Evolutionary conservation across 2,797 vertebrate genomes (phyloP), one percentile per base, ranked within the genome.

Genomic region (Eulemur coronatus): DNA sequence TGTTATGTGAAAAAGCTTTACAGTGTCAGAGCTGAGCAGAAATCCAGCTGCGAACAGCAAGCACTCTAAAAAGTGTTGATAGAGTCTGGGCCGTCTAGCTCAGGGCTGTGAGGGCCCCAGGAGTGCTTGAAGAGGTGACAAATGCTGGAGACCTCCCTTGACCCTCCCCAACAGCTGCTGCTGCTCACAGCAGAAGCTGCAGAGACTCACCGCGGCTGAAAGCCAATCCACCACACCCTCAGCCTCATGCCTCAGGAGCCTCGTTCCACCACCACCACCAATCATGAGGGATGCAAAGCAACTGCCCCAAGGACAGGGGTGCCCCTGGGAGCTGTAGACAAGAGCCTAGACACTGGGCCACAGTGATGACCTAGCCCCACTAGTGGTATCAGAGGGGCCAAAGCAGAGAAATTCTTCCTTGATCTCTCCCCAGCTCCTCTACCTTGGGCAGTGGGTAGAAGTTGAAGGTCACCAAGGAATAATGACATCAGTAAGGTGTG

Each of bases 121-220:
- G 96, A 97, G 72, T 84, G 50, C 92, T 73, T 92, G 78, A 92
- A 97, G 81, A 97, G 63, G 88, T 46, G 87, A 97, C 96, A 96
- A 79, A 84, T 22, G 14, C 88, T 59, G 2, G 26, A 89, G 90
- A 69, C 73, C 69, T 90, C 87, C 86, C 73, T 50, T 46, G 26
- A 22, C 65, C 50, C 67, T 94, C 55, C 78, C 48, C 57, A 41
- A 22, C 46, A 69, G 61, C 79, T 90, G 89, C 15, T 52, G 69
- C 57, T 84, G 65, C 46, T 50, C 48, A 91, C 30, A 67, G 41
- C 55, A 93, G n/a, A 97, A 67, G 33, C 38, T 88, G 28, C 70
- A 69, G 75, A 79, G 72, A 76, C 33, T 43, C 33, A 18, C 59
- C 26, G 5, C 30, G 67, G 63, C 55, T 76, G 43, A 84, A 84